Percentiles rank a stretch among this genome's conserved stretches.
phyloP scores from a whole-genome alignment of 1,140 invertebrate species.

The Tribolium madens region DNA sequence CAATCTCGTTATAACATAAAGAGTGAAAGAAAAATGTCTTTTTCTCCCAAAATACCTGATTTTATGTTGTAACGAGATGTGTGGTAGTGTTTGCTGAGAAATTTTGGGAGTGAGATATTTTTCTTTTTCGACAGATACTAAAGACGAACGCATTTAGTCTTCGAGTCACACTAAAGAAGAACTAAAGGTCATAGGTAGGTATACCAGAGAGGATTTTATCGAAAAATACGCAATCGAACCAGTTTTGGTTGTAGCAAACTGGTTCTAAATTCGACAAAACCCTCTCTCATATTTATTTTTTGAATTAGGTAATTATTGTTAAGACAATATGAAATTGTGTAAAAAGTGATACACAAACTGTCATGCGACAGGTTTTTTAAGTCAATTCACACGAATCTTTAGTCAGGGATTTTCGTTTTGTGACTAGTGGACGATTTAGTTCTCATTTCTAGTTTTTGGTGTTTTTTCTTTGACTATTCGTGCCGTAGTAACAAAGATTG shows the following conservation, averaged over 20 bases:
- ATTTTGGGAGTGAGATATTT: conserved; percentile 67
- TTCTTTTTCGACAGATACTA: conserved; percentile 72
- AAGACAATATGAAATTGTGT: conserved; percentile 37
- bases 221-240: conserved; percentile 2
- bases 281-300: conserved; percentile 2
- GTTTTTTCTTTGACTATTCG: conserved; percentile 31
- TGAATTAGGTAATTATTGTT: not conserved
- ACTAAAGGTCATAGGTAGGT: not conserved
- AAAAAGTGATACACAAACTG: conserved; percentile 47
- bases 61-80: conserved; percentile 72
- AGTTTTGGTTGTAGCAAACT: not conserved
- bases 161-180: conserved; percentile 34
- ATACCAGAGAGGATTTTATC: conserved; percentile 25
- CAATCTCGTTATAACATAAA: conserved; percentile 69
- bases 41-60: conserved; percentile 61
- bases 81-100: conserved; percentile 2
- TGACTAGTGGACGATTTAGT: not conserved
- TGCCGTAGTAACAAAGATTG: conserved; percentile 35
- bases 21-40: conserved; percentile 61
- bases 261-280: not conserved
- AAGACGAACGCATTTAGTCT: conserved; percentile 72
- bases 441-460: not conserved
- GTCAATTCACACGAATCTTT: conserved; percentile 57
- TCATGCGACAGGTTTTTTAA: conserved; percentile 46
- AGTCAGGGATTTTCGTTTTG: conserved; percentile 51